These are phyloP conservation scores for Toxotes chatareus DNA, from an alignment of 2,113 vertebrate genomes.

Conservation along the genomic window DNA sequence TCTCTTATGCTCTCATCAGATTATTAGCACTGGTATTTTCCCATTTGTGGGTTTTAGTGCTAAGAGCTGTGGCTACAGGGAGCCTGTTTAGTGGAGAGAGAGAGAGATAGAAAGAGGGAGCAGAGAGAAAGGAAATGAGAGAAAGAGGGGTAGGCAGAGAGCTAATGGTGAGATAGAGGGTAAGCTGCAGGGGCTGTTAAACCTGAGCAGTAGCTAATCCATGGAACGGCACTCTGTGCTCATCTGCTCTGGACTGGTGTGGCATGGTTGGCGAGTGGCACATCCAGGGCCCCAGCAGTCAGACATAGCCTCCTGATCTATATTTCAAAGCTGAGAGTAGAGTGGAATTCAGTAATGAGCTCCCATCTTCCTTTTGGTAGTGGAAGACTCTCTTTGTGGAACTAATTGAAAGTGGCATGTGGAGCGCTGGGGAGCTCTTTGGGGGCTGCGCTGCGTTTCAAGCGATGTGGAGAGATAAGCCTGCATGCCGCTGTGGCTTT, in stretches of 20 bases:
- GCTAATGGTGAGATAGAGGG: conserved; percentile 60
- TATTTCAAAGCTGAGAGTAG: conserved; percentile 80
- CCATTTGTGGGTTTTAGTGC: conserved; percentile 66
- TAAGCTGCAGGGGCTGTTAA: conserved; percentile 66
- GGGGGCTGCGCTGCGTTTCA: conserved; percentile 71
- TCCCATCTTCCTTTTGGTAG: conserved; percentile 80
- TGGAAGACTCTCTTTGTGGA: conserved; percentile 83
- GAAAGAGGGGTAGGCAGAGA: conserved; percentile 31
- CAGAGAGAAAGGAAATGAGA: conserved; percentile 47
- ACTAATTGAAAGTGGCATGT: conserved; percentile 86
- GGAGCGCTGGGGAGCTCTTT: conserved; percentile 78
- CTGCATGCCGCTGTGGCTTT: conserved; percentile 58
- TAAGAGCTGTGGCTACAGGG: conserved; percentile 58
- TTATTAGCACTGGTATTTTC: conserved; percentile 69
- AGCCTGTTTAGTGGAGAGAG: conserved; percentile 54
- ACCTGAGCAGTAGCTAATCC: conserved; percentile 73
- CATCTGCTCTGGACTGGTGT: conserved; percentile 59
- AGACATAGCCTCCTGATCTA: conserved; percentile 79
- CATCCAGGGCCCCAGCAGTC: conserved; percentile 60
- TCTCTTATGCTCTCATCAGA: conserved; percentile 63
- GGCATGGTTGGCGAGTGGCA: conserved; percentile 41
- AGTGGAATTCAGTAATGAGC: conserved; percentile 85
- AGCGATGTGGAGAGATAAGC: conserved; percentile 71
- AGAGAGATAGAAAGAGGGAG: conserved; percentile 19
- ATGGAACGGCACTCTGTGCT: conserved; percentile 56